These are phyloP conservation scores for Lepus europaeus DNA, from an alignment of 2,113 vertebrate genomes.

Conservation along the genomic window DNA sequence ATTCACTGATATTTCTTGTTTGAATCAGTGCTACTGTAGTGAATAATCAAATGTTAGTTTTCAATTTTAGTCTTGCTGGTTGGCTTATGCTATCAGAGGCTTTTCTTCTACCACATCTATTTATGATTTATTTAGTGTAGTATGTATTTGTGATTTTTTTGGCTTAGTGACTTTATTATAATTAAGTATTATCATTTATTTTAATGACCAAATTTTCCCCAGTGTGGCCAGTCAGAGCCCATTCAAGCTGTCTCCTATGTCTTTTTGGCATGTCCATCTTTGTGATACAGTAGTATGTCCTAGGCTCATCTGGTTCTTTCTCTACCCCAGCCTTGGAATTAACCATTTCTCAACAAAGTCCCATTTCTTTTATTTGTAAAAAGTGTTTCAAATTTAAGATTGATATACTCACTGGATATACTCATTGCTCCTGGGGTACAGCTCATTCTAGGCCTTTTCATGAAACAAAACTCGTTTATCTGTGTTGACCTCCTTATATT, in stretches of 20 bases:
- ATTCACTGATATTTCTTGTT: background rate
- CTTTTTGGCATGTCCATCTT: too few species aligned
- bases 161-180: background rate
- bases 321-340: too few species aligned
- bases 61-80: slow-evolving; percentile 40
- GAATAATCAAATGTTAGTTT: background rate
- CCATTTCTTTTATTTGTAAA: background rate
- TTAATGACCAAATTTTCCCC: background rate
- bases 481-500: background rate
- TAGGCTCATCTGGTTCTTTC: too few species aligned
- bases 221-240: background rate
- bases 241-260: too few species aligned
- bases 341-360: too few species aligned
- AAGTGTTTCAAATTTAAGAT: background rate
- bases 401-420: background rate
- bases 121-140: background rate
- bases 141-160: background rate
- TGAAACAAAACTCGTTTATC: background rate
- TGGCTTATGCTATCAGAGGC: background rate
- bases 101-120: background rate
- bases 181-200: background rate
- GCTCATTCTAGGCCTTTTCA: background rate
- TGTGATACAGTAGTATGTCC: too few species aligned
- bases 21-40: background rate
- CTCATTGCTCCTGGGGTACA: background rate